Evolutionary conservation across 1,140 invertebrate species (phyloP).

Genomic region (Hyposmocoma kahamanoa): DNA sequence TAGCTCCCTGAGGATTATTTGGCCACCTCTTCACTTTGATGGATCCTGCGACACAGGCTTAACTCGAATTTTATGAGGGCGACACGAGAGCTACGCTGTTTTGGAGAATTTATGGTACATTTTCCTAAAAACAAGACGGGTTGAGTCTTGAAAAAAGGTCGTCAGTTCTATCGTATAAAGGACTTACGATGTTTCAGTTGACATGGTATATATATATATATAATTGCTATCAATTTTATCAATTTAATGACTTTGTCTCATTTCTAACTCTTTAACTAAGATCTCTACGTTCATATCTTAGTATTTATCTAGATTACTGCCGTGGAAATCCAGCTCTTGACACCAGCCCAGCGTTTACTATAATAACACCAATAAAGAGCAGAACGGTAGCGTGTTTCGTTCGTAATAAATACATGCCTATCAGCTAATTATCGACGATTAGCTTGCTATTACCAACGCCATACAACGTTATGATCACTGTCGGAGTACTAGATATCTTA

Average conservation of each 20-base stretch:
- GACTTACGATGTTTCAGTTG: too few relatives aligned
- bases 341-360: constrained; percentile 10
- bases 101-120: too few relatives aligned
- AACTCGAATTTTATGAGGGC: constrained; percentile 29
- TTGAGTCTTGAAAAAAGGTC: too few relatives aligned
- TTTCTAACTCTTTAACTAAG: too few relatives aligned
- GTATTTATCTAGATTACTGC: background rate
- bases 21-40: constrained; percentile 31
- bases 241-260: too few relatives aligned
- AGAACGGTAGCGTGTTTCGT: constrained; percentile 11
- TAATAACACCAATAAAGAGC: constrained; percentile 13
- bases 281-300: too few relatives aligned
- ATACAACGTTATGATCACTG: constrained; percentile 15
- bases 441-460: constrained; percentile 14
- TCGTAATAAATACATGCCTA: constrained; percentile 14
- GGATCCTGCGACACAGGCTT: constrained; percentile 27
- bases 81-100: too few relatives aligned
- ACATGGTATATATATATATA: too few relatives aligned
- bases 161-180: too few relatives aligned
- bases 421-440: constrained; percentile 25
- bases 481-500: background rate
- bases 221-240: too few relatives aligned
- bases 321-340: constrained; percentile 8
- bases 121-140: too few relatives aligned
- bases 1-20: constrained; percentile 25